Conservation (phyloP, 2,888 invertebrate species). For the Drosophila anomalipes region DNA sequence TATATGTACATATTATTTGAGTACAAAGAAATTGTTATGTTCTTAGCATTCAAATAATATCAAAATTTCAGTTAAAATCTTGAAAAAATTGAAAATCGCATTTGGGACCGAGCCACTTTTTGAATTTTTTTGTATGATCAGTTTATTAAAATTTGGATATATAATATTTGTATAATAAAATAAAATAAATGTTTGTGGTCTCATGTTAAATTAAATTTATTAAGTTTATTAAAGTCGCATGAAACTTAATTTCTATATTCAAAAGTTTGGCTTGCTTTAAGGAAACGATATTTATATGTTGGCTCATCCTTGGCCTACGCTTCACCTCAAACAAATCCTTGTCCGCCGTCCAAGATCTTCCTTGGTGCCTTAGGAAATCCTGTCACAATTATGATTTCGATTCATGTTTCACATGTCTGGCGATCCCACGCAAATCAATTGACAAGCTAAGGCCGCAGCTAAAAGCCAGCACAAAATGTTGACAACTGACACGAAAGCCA, state of each 20-base stretch:
- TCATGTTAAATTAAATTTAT: not conserved
- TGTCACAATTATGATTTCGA: slow-evolving; percentile 69
- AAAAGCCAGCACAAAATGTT: slow-evolving; percentile 67
- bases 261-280: not conserved
- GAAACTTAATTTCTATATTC: not conserved
- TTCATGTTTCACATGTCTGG: slow-evolving; percentile 55
- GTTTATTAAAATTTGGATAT: not conserved
- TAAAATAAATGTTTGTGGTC: not conserved
- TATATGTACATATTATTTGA: not conserved
- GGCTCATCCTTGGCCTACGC: not conserved
- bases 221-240: not conserved
- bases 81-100: not conserved
- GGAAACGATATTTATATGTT: not conserved
- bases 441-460: slow-evolving; percentile 61
- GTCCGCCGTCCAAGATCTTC: not conserved
- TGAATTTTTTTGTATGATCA: not conserved
- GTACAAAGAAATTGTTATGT: not conserved
- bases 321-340: slow-evolving; percentile 6
- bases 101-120: not conserved
- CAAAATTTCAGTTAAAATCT: not conserved
- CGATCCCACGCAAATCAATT: slow-evolving; percentile 63
- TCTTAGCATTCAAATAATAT: not conserved
- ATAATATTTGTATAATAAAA: not conserved
- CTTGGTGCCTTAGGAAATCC: slow-evolving; percentile 5
- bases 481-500: slow-evolving; percentile 69